phyloP scores from a whole-genome alignment of 2,797 vertebrate genomes.

The Hydrophis major region DNA sequence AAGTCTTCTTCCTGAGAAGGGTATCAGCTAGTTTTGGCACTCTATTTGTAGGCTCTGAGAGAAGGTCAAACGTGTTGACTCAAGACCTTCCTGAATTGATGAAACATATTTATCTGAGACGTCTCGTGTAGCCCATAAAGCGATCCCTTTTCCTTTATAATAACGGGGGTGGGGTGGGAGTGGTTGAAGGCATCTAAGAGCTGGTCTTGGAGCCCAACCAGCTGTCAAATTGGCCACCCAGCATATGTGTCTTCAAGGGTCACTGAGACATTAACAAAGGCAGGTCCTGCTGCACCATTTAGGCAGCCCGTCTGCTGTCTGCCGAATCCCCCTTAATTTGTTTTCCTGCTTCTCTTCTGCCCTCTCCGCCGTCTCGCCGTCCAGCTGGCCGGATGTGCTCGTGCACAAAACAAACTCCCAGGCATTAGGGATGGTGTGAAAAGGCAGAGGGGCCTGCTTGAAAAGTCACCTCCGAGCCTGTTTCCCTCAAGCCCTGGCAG shows the following conservation, averaged over 20 bases:
- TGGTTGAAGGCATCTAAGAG: background rate
- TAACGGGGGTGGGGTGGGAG: background rate
- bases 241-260: background rate
- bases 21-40: background rate
- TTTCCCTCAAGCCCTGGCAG: conserved; percentile 19
- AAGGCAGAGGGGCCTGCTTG: conserved; percentile 9
- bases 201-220: background rate
- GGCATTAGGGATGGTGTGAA: accelerated
- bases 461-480: conserved; percentile 21
- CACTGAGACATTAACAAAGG: background rate
- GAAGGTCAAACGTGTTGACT: too few species aligned
- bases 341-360: background rate
- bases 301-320: background rate
- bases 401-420: accelerated
- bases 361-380: accelerated
- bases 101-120: background rate
- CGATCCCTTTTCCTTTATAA: background rate
- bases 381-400: accelerated
- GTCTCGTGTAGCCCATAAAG: background rate
- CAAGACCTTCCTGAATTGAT: background rate
- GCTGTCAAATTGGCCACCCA: background rate
- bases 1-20: background rate
- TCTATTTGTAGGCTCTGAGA: background rate
- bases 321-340: conserved; percentile 15
- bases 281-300: accelerated